Evolutionary conservation across 2,888 invertebrate genomes (phyloP).

Genomic region (Geophilus truncorum): DNA sequence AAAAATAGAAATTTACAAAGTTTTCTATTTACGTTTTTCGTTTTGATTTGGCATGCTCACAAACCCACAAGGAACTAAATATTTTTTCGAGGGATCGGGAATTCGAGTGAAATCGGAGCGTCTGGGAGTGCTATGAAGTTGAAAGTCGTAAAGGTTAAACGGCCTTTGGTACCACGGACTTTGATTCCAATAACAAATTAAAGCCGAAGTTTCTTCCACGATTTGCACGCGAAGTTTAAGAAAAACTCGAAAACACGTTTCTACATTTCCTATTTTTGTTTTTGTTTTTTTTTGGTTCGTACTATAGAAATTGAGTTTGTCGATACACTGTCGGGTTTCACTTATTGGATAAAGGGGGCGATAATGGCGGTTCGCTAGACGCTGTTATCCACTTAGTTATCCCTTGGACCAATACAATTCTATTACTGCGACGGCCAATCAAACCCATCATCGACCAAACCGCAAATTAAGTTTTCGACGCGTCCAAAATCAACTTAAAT

Average conservation of each 20-base stretch:
- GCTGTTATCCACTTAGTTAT: not conserved
- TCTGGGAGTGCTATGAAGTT: no score
- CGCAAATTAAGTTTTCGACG: not conserved
- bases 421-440: not conserved
- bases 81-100: no score
- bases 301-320: not conserved
- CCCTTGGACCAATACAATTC: not conserved
- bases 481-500: not conserved
- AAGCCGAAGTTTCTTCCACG: not conserved
- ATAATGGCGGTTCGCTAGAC: not conserved
- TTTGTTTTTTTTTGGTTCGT: no score
- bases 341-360: no score
- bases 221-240: not conserved
- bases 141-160: not conserved
- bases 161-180: not conserved
- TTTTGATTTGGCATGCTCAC: no score
- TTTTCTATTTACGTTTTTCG: no score
- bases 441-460: not conserved
- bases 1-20: no score
- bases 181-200: not conserved
- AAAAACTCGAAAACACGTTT: no score
- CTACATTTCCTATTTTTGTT: no score
- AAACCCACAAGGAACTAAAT: no score
- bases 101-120: no score
- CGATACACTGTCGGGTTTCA: not conserved